Percentiles rank a stretch among this genome's conserved stretches.
Conservation (phyloP, 2,113 vertebrate genomes). For the Sorex araneus region DNA sequence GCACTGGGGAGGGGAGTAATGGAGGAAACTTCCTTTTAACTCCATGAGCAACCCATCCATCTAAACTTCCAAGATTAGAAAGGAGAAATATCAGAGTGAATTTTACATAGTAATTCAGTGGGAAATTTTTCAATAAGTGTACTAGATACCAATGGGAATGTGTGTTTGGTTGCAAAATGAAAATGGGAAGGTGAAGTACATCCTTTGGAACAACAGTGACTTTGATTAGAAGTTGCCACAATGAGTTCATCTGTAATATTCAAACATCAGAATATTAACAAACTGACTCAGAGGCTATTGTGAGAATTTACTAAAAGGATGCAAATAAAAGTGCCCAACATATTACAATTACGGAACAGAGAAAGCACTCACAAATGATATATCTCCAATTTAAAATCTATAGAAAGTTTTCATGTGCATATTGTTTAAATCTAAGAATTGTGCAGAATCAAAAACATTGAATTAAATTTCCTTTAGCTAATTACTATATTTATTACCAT, state of each 20-base stretch:
- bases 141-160: not conserved
- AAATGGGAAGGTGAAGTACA: not conserved
- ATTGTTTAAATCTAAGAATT: slow-evolving; percentile 22
- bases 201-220: not conserved
- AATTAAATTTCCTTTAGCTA: not conserved
- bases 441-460: slow-evolving; percentile 8
- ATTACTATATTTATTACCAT: not conserved
- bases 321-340: too few species aligned
- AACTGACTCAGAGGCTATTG: not conserved
- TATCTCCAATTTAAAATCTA: too few species aligned
- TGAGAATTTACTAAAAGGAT: slow-evolving; percentile 20
- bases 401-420: not conserved
- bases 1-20: not conserved
- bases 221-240: not conserved
- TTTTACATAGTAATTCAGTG: not conserved
- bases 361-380: slow-evolving; percentile 2
- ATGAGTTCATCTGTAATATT: not conserved
- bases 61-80: not conserved
- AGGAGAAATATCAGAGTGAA: slow-evolving; percentile 9
- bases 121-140: not conserved
- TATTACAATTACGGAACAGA: not conserved
- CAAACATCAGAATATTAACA: slow-evolving; percentile 31
- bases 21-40: not conserved
- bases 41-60: slow-evolving; percentile 23
- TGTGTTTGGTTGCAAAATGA: not conserved